Conservation (phyloP, 2,888 invertebrate genomes). For the Acanthosepion esculentum region DNA sequence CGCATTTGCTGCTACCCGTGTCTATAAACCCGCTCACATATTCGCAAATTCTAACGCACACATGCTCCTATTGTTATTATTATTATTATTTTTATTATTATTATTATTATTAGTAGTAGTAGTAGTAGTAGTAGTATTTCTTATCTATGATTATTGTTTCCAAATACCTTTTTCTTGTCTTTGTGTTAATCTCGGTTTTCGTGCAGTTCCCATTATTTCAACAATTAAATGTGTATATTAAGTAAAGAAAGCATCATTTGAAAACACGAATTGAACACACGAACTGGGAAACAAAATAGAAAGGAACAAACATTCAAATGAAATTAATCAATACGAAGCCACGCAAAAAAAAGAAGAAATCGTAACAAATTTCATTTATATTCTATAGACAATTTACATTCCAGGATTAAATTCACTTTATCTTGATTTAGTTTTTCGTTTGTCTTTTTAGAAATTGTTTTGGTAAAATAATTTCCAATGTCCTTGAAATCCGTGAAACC, state of each 20-base stretch:
- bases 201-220: neutral
- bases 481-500: neutral
- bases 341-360: neutral
- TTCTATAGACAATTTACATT: neutral
- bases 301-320: neutral
- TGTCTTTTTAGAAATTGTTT: neutral
- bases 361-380: neutral
- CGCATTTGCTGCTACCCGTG: no score
- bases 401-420: neutral
- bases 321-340: neutral
- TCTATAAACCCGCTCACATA: no score
- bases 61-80: no score
- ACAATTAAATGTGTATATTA: constrained; percentile 6
- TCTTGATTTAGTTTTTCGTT: neutral
- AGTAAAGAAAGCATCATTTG: neutral
- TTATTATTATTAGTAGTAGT: no score
- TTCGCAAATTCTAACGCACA: no score
- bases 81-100: no score
- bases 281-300: neutral
- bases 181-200: neutral
- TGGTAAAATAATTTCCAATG: neutral
- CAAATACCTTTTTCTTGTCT: neutral
- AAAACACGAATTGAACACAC: neutral
- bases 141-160: neutral
- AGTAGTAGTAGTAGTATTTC: no score